Base-by-base conservation (phyloP, 2,797 vertebrate genomes). In the Allobates femoralis region DNA sequence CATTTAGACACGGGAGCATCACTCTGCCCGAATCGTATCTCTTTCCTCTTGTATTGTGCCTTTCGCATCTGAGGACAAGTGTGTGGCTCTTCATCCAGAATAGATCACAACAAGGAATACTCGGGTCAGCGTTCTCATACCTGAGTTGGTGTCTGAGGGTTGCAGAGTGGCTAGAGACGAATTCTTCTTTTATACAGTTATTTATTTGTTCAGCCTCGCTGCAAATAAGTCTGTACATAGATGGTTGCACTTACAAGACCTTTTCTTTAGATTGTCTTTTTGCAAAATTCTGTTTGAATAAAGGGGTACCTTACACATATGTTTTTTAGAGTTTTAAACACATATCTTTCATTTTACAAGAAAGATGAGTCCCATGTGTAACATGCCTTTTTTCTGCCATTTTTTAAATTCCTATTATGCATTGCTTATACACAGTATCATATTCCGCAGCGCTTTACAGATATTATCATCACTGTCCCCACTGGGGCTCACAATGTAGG, bases 11-110 rank as follows among this genome's bases (percentile, higher is more conserved):
- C 50, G 30, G 50, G 60, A 66, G 56, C 76, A 62, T 75, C 82
- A 30, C 55, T 62, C 14, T 62, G 62, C 81, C 66, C 74, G 64
- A 81, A 87, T 75, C 5, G 58, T 75, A 85, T 77, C 83, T 55
- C 69, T 67, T 77, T 67, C 56, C n/a, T 34, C 16, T 32, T 67
- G 78, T 34, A 85, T 88, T 88, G 78, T 88, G 83, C 62, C 53
- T 81, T 83, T 67, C 55, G 69, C 78, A 30, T 85, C 69, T 81
- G 55, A 69, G 78, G 73, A 73, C 16, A 41, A 46, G 86, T 46
- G 73, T 50, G 30, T 77, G 51, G 67, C 69, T 64, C 56, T 84
- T 84, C 82, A 84, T 46, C 5, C 14, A 56, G 34, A 69, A 75
- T 83, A 75, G 53, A 62, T 28, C 58, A 69, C 67, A 34, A 71